These are phyloP conservation scores for Notamacropus eugenii DNA, from an alignment of 2,797 vertebrate genomes.

Conservation along the genomic window DNA sequence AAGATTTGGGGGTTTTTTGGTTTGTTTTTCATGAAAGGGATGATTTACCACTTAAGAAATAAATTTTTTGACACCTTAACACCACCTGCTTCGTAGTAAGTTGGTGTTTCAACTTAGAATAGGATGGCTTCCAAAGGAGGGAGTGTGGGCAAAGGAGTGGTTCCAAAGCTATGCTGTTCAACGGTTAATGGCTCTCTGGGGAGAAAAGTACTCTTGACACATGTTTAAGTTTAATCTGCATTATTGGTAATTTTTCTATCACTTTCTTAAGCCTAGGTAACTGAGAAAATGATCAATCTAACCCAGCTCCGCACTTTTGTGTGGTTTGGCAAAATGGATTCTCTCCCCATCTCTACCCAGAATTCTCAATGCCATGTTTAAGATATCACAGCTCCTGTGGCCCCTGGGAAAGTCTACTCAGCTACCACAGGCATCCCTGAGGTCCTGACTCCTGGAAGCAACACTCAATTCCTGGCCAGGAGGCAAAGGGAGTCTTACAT, in stretches of 20 bases:
- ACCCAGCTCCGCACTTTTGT: not conserved
- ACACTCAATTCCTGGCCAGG: not conserved
- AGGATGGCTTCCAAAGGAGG: not conserved
- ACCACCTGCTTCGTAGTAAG: not conserved
- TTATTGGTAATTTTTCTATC: not conserved
- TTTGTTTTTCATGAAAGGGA: not conserved
- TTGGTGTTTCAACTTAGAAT: constrained; percentile 11
- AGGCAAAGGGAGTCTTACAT: not conserved
- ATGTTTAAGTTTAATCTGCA: not conserved
- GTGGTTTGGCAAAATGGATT: not conserved
- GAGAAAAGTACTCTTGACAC: not conserved
- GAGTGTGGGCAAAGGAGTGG: not conserved
- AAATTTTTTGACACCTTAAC: not conserved
- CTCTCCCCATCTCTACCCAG: not conserved
- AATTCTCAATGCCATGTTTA: not conserved
- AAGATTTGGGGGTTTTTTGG: not conserved
- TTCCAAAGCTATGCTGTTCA: not conserved
- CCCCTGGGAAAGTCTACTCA: not conserved
- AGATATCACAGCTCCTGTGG: not conserved
- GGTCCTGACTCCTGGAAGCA: not conserved
- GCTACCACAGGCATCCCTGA: not conserved
- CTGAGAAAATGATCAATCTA: not conserved
- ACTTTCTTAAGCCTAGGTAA: not conserved
- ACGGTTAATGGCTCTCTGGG: not conserved
- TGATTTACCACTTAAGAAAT: constrained; percentile 34